These are phyloP conservation scores for Liopterus haemorrhoidalis DNA, from an alignment of 2,888 invertebrate genomes.

Conservation along the genomic window DNA sequence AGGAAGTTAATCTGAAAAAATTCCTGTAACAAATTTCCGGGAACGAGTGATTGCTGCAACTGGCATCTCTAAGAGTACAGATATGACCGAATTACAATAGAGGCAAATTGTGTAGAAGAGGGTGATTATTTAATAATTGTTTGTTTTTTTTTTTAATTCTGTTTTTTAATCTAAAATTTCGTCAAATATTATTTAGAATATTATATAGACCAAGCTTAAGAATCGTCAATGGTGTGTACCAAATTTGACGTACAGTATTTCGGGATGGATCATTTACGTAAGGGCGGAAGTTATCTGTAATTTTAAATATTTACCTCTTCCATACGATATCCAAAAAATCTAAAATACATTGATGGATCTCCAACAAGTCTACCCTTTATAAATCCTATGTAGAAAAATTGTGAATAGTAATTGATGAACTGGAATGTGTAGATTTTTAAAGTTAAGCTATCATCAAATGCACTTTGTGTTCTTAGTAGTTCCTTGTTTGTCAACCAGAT, in stretches of 20 bases:
- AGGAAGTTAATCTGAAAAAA: too few relatives aligned
- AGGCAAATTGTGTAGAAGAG: too few relatives aligned
- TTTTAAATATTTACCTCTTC: too few relatives aligned
- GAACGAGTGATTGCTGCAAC: too few relatives aligned
- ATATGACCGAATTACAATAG: too few relatives aligned
- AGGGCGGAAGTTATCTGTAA: conserved; percentile 19
- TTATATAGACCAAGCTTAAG: too few relatives aligned
- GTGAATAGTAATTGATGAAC: conserved; percentile 77
- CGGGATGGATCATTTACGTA: background rate
- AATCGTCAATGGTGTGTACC: background rate
- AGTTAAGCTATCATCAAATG: conserved; percentile 73
- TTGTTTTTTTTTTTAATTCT: too few relatives aligned
- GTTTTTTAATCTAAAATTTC: too few relatives aligned
- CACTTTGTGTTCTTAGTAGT: conserved; percentile 65
- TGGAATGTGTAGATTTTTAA: conserved; percentile 74
- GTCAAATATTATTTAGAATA: too few relatives aligned
- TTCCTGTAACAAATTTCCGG: too few relatives aligned
- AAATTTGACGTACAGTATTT: background rate
- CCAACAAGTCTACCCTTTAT: conserved; percentile 64
- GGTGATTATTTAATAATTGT: too few relatives aligned
- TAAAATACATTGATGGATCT: conserved; percentile 62
- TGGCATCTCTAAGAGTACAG: too few relatives aligned
- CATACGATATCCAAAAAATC: conserved; percentile 56
- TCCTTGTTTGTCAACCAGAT: conserved; percentile 60
- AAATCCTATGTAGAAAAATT: conserved; percentile 71